phyloP scores from a whole-genome alignment of 2,113 vertebrate species.

The Trinectes maculatus region DNA sequence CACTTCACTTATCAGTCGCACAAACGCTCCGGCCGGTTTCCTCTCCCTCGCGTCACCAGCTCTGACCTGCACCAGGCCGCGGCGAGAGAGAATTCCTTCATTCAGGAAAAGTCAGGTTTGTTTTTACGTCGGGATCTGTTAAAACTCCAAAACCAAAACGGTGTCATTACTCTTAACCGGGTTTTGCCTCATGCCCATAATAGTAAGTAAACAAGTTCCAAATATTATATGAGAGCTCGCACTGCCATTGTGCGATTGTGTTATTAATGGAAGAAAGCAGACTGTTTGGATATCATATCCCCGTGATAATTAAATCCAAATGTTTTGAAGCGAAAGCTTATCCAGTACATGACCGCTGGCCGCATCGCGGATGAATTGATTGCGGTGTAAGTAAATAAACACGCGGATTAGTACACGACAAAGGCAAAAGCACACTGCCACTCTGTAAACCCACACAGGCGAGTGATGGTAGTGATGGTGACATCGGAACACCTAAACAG shows the following conservation, averaged over 20 bases:
- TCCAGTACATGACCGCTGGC: conserved; percentile 75
- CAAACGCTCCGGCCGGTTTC: conserved; percentile 44
- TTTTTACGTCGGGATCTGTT: conserved; percentile 45
- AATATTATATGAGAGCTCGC: conserved; percentile 68
- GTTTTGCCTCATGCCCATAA: conserved; percentile 64
- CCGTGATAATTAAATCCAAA: conserved; percentile 82
- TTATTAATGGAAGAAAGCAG: conserved; percentile 80
- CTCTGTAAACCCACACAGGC: conserved; percentile 63
- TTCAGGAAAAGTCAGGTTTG: conserved; percentile 54
- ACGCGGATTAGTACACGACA: conserved; percentile 66
- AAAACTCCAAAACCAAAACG: conserved; percentile 60
- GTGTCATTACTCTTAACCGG: conserved; percentile 63
- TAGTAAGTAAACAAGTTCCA: conserved; percentile 65
- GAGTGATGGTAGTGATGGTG: conserved; percentile 61
- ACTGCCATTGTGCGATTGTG: conserved; percentile 64
- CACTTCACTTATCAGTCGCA: conserved; percentile 52
- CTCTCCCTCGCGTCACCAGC: conserved; percentile 27
- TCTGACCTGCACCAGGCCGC: conserved; percentile 6
- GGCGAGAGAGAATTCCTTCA: conserved; percentile 11
- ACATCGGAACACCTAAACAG: conserved; percentile 56
- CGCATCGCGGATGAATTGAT: conserved; percentile 74
- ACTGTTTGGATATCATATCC: conserved; percentile 82
- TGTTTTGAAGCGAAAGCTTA: conserved; percentile 79
- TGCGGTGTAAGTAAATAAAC: conserved; percentile 77
- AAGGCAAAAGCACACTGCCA: conserved; percentile 70